A percentile compares a stretch with the other conserved stretches of the same genome.
phyloP scores from a whole-genome alignment of 2,888 invertebrate species.

The Diarsia dahlii region DNA sequence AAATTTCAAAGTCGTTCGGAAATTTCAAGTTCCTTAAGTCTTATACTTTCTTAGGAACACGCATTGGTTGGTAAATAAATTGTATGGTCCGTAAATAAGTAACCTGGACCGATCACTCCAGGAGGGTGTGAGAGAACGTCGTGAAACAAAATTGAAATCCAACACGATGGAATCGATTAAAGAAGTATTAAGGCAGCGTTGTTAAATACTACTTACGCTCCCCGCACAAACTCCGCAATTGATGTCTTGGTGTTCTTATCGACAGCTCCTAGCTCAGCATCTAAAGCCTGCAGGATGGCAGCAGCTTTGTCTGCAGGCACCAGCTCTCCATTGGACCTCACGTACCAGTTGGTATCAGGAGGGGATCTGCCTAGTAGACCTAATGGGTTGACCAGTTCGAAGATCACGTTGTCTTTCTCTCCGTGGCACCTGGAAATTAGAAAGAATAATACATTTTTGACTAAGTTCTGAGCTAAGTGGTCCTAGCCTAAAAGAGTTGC shows the following conservation, averaged over 20 bases:
- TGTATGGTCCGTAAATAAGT: not conserved
- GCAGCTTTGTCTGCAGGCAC: conserved; percentile 72
- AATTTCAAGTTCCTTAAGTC: not conserved
- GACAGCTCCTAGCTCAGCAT: conserved; percentile 74
- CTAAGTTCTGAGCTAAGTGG: not conserved
- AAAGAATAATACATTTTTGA: not conserved
- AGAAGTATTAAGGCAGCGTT: not conserved
- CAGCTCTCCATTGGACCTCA: conserved; percentile 81
- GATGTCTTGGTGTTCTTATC: conserved; percentile 78
- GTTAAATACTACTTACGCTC: conserved; percentile 65
- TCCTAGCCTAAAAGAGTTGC: not conserved
- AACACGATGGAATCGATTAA: not conserved
- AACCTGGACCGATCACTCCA: not conserved
- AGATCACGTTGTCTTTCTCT: conserved; percentile 92
- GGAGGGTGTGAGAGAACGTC: not conserved
- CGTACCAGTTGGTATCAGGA: conserved; percentile 75
- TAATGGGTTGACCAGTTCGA: conserved; percentile 88
- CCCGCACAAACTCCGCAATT: conserved; percentile 79
- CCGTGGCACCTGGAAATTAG: conserved; percentile 91
- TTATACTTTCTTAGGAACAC: not conserved
- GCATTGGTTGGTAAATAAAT: not conserved
- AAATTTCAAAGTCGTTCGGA: not conserved
- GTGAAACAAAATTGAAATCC: not conserved
- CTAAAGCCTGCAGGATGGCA: conserved; percentile 72
- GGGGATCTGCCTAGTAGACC: conserved; percentile 80